Base-by-base conservation (phyloP, 2,113 vertebrate species). In the Toxostoma redivivum region DNA sequence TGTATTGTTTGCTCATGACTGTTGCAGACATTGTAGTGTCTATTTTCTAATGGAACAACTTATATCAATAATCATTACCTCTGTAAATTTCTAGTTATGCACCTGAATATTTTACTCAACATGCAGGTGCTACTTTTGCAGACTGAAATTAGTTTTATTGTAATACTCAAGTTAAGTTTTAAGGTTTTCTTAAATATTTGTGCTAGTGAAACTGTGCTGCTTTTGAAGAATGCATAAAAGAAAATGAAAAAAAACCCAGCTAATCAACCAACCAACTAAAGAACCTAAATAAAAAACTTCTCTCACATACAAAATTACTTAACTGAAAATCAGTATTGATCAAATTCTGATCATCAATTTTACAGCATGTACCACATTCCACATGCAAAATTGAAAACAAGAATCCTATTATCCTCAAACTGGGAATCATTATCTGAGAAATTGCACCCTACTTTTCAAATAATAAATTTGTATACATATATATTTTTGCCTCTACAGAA, bases 261-360 rank as follows among this genome's bases (percentile, higher is more conserved):
- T 9, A 53, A n/a, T 1, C 8, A 42, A 27, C 9, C 7, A 45
- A 66, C 3, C 8, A 57, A n/a, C 23, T 14, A 16, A 48, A 28
- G 15, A 51, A n/a, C 2, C 0, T 7, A 37, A 54, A 27, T 30
- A 53, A 9, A 33, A 22, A 5, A 5, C 0, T 13, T 57, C 11
- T 53, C 48, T 31, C 11, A 22, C 9, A 37, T 74, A 11, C 23
- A 38, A 40, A 28, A 65, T 72, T 1, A 60, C 22, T 88, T 70
- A 25, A 64, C 17, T 54, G 44, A 66, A 69, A 82, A 83, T 60
- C 54, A 62, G 23, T 64, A 50, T 56, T 61, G 4, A 66, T 81
- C 47, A 84, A 84, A 91, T 91, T 94, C 54, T 77, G 38, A 90
- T 78, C 37, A 73, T 12, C 16, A 48, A 37, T 53, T 84, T 79